Evolutionary conservation across 2,797 vertebrate genomes (phyloP).

Genomic region (Chaetodon trifasciatus): DNA sequence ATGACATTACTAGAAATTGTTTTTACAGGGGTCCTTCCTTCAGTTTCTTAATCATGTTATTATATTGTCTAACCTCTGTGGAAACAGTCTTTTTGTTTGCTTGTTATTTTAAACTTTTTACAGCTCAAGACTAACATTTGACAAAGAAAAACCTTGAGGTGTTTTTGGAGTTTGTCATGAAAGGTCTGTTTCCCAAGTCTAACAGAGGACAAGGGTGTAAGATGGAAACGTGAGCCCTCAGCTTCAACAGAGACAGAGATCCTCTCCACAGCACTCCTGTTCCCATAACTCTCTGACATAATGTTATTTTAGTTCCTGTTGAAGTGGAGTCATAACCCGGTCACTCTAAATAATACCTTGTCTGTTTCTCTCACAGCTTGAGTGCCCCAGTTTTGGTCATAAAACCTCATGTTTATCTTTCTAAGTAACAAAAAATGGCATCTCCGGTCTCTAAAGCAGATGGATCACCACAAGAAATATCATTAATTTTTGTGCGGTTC

Average conservation of each 20-base stretch:
- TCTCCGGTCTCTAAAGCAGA: conserved; percentile 39
- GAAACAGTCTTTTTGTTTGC: conserved; percentile 1
- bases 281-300: conserved; percentile 78
- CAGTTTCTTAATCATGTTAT: conserved; percentile 4
- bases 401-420: conserved; percentile 71
- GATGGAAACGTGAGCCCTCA: conserved; percentile 46
- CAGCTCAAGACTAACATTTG: background rate
- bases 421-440: conserved; percentile 38
- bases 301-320: conserved; percentile 78
- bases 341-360: conserved; percentile 68
- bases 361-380: conserved; percentile 56
- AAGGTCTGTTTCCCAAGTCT: conserved; percentile 26
- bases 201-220: conserved; percentile 3
- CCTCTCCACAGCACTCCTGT: conserved; percentile 42
- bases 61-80: conserved; percentile 9
- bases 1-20: conserved; percentile 43
- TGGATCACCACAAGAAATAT: conserved; percentile 28
- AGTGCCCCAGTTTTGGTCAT: conserved; percentile 62
- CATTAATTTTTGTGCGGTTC: conserved; percentile 39
- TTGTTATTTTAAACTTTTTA: conserved; percentile 41
- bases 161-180: conserved; percentile 28
- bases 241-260: conserved; percentile 25
- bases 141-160: conserved; percentile 17
- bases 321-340: conserved; percentile 66
- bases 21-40: conserved; percentile 33